phyloP scores from a whole-genome alignment of 2,888 invertebrate species.

The Callyntrura guangdongensis region DNA sequence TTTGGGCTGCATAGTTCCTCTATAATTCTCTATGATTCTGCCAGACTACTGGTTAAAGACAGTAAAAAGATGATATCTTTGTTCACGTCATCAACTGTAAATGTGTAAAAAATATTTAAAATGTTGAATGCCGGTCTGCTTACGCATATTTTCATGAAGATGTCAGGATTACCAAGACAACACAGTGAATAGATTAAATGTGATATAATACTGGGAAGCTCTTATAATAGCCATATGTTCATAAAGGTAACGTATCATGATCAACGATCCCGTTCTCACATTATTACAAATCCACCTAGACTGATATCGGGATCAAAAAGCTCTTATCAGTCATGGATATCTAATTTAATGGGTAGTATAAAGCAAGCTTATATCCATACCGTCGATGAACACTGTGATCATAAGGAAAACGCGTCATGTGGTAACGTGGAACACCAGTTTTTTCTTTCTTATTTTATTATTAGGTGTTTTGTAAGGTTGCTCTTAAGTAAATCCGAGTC shows the following conservation, averaged over 20 bases:
- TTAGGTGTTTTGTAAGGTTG: conserved; percentile 57
- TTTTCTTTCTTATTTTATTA: conserved; percentile 49
- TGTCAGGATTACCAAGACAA: conserved; percentile 29
- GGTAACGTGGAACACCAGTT: conserved; percentile 29
- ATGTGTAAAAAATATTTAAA: too few species aligned
- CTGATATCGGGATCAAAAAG: conserved; percentile 53
- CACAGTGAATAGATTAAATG: conserved; percentile 4
- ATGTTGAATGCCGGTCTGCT: too few species aligned
- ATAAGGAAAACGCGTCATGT: neutral
- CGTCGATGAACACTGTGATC: neutral
- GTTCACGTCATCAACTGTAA: too few species aligned
- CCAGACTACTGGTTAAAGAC: conserved; percentile 8
- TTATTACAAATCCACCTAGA: conserved; percentile 22
- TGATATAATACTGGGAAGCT: neutral
- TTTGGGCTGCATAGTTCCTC: too few species aligned
- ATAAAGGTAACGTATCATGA: neutral
- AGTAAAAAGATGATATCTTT: too few species aligned
- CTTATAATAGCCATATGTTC: neutral
- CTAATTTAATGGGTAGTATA: conserved; percentile 46
- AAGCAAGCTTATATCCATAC: neutral
- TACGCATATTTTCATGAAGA: too few species aligned
- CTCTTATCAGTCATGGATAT: conserved; percentile 55
- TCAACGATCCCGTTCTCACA: neutral
- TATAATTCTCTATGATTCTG: too few species aligned
- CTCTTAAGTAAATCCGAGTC: conserved; percentile 18